Base-by-base conservation (phyloP, 2,797 vertebrate genomes). In the Nyctalus aviator region DNA sequence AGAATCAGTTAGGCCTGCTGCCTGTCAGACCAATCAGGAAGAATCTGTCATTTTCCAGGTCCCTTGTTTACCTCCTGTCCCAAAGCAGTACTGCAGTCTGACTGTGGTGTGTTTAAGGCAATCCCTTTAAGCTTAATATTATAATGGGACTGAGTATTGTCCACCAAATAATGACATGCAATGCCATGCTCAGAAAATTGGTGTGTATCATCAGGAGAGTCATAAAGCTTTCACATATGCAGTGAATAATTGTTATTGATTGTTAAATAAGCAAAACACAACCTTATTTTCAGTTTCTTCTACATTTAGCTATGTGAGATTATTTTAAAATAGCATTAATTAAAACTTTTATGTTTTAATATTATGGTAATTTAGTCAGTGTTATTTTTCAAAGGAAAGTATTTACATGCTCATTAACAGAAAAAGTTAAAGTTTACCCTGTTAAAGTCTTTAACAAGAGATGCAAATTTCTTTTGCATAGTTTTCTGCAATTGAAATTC, bases 351-450 rank as follows among this genome's bases (percentile, higher is more conserved):
- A 32, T 57, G n/a, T 84, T 81, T 93, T 79, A 90, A 90, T 79
- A 93, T 48, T 72, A 94, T 88, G 79, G 4, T 94, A 93, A 96
- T 93, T 86, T 91, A 96, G 71, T 85, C 53, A 91, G 48, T 73
- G 41, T 46, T 94, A 78, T 91, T 79, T 92, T 93, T 82, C 72
- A 97, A 76, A 92, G 48, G 14, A 23, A 92, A 93, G 12, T 50
- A 79, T 92, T 83, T 78, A 66, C 3, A 41, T 55, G 57, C 48
- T 83, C 95, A 90, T 83, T 96, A 90, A 71, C 6, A 93, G 25
- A 62, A 68, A 90, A 93, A 91, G 21, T 46, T 92, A 73, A 93
- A 93, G 7, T 55, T 88, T 78, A 21, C 20, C 5, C 12, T 46
- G 46, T 44, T 44, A 44, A 44, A 44, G 44, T 44, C 44, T 44